Percentiles rank a stretch among this genome's conserved stretches.
phyloP scores from a whole-genome alignment of 1,140 invertebrate species.

The Glossosoma conforme region DNA sequence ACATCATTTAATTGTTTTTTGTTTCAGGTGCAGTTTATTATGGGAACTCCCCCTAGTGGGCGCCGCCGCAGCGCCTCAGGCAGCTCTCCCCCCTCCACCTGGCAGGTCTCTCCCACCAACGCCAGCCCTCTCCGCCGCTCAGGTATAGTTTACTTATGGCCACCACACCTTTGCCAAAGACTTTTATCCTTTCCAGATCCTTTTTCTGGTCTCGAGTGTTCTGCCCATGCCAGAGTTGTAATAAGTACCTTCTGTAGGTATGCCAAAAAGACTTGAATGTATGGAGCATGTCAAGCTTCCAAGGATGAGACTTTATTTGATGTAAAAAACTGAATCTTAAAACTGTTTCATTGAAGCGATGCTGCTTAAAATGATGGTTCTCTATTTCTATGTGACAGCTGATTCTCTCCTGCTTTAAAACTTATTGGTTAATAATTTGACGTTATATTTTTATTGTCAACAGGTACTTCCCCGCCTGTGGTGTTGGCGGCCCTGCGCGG shows the following conservation, averaged over 20 bases:
- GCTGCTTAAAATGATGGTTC: too few species aligned
- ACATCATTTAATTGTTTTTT: constrained; percentile 19
- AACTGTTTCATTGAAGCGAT: too few species aligned
- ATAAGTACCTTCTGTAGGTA: too few species aligned
- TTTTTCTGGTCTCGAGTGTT: too few species aligned
- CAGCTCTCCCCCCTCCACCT: constrained; percentile 69
- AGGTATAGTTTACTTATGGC: constrained; percentile 41
- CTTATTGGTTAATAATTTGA: too few species aligned
- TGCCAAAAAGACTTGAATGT: too few species aligned
- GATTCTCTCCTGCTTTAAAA: too few species aligned
- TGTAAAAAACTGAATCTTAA: background rate
- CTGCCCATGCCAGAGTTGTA: too few species aligned
- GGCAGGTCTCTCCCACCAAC: constrained; percentile 70
- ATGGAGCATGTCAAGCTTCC: too few species aligned
- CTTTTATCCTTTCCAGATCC: background rate
- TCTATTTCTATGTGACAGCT: too few species aligned
- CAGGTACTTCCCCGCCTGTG: constrained; percentile 68
- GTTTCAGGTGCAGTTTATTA: constrained; percentile 73
- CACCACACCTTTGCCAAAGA: constrained; percentile 1
- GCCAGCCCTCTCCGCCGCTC: constrained; percentile 66
- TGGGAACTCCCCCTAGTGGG: constrained; percentile 80
- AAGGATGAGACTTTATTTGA: background rate
- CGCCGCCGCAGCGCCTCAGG: constrained; percentile 61
- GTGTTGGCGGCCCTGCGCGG: constrained; percentile 49
- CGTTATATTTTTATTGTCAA: too few species aligned